phyloP scores from a whole-genome alignment of 2,797 vertebrate genomes.

The Phyllotis vaccarum region DNA sequence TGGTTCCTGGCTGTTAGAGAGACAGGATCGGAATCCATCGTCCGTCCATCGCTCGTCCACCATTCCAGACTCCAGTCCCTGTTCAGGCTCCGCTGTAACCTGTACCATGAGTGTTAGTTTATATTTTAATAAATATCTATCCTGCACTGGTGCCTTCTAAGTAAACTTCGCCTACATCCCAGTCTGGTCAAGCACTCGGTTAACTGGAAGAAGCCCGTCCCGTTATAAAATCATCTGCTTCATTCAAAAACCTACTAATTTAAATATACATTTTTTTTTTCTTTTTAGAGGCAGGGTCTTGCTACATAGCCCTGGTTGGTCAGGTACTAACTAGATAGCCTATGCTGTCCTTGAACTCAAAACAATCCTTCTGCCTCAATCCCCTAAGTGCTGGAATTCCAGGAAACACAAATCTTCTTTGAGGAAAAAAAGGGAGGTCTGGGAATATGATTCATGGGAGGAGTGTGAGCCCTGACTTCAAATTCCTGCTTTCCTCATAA shows the following conservation, averaged over 20 bases:
- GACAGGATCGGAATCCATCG: too few relatives aligned
- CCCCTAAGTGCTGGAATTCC: background rate
- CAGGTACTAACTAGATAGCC: background rate
- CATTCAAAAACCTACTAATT: background rate
- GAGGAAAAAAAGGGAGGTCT: background rate
- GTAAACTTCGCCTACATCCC: too few relatives aligned
- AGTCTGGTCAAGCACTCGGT: background rate
- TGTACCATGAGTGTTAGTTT: too few relatives aligned
- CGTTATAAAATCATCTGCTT: background rate
- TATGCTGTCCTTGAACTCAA: background rate
- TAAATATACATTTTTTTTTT: background rate
- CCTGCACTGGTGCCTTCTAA: too few relatives aligned
- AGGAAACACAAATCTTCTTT: background rate
- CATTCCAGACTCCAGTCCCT: too few relatives aligned
- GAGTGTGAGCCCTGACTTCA: background rate
- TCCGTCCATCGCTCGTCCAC: too few relatives aligned
- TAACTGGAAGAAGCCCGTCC: background rate
- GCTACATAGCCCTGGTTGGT: background rate
- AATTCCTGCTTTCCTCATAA: background rate
- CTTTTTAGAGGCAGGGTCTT: background rate
- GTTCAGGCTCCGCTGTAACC: too few relatives aligned
- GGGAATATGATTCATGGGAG: background rate
- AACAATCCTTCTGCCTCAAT: background rate
- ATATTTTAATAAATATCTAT: too few relatives aligned
- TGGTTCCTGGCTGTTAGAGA: too few relatives aligned